Base-by-base conservation (phyloP, 2,888 invertebrate species). In the Drosophila parthenogenetica region DNA sequence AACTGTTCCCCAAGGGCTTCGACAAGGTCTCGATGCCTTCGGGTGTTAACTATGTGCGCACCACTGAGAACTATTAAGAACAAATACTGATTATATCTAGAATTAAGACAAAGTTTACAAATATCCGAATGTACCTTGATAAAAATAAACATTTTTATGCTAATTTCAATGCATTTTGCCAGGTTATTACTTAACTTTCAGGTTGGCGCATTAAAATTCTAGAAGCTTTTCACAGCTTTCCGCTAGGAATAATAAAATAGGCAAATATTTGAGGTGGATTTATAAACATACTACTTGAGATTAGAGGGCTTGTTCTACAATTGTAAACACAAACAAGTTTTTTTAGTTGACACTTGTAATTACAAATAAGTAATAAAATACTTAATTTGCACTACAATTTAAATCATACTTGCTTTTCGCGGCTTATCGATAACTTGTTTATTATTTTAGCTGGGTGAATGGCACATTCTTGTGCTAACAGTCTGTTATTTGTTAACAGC, bases 11-110 rank as follows among this genome's bases (percentile, higher is more conserved):
- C 0, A 94, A 94, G 67, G 95, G 95, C 45, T 94, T 95, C 22
- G 94, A 95, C 59, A 94, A 93, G 75, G 94, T 95, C 1, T 90
- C 93, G 1, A 94, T 97, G 94, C 96, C 96, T 3, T 97, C 97
- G 1, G 95, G 96, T 51, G 95, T 95, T 66, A 93, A 93, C 70
- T 97, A 97, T 88, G 94, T 97, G 37, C 94, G 96, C 76, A 95
- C 95, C 17, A 95, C 95, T 10, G 95, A 94, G 32, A 93, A 95
- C 83, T 95, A 95, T 89, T 93, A 89, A 93, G 1, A n/a, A n/a
- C 11, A 32, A 5, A 5, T 19, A 0, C 2, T 29, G 2, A 46
- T n/a, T 14, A 10, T 4, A 5, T 2, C 4, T 43, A 35, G 22
- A 42, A 35, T 17, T 49, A 55, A 35, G 17, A 22, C 4, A 22